Conservation (phyloP, 2,113 vertebrate species). For the Ammodramus savannarum region DNA sequence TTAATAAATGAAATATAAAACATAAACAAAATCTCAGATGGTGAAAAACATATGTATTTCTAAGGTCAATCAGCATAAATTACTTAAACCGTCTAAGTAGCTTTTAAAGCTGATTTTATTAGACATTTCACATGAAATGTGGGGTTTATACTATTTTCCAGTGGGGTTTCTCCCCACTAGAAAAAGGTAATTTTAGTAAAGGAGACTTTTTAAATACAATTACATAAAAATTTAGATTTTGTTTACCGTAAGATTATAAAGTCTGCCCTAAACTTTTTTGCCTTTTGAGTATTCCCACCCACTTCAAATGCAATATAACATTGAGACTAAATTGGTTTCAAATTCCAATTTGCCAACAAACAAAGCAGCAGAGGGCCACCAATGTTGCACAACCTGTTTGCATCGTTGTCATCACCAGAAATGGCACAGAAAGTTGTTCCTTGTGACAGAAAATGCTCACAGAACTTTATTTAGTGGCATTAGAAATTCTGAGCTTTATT, state of each 20-base stretch:
- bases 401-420: not conserved
- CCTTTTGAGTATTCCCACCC: not conserved
- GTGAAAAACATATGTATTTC: not conserved
- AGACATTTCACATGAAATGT: not conserved
- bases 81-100: not conserved
- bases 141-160: not conserved
- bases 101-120: not conserved
- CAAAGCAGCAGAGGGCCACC: not conserved
- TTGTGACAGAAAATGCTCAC: not conserved
- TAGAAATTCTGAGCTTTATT: not conserved
- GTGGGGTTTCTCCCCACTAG: fast-evolving
- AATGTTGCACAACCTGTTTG: not conserved
- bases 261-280: not conserved
- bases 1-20: not conserved
- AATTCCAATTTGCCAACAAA: not conserved
- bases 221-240: not conserved
- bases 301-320: not conserved
- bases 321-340: not conserved
- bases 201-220: not conserved
- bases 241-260: not conserved
- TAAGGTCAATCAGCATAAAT: not conserved
- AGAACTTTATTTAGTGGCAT: not conserved
- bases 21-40: not conserved
- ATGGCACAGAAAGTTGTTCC: not conserved
- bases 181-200: not conserved